phyloP scores from a whole-genome alignment of 2,113 vertebrate species.

The Eulemur rufifrons region DNA sequence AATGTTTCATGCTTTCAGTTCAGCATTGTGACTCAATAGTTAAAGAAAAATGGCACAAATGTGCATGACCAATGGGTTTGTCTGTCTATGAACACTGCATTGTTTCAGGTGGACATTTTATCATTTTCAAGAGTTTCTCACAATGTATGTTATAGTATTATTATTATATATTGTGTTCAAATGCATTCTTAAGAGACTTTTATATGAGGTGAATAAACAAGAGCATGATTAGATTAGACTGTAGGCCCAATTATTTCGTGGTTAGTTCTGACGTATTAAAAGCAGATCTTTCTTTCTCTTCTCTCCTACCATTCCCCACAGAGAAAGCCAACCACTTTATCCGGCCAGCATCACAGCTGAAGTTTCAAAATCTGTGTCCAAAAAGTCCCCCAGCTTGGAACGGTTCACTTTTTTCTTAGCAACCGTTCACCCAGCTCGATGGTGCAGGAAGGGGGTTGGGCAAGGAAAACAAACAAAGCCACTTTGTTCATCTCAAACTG shows the following conservation, averaged over 20 bases:
- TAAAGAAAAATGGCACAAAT: conserved; percentile 90
- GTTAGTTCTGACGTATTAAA: conserved; percentile 10
- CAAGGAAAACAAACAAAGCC: not conserved
- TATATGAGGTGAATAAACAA: conserved; percentile 99
- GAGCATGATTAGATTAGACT: conserved; percentile 91
- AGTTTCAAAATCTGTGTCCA: conserved; percentile 47
- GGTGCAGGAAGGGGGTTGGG: not conserved
- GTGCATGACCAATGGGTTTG: conserved; percentile 95
- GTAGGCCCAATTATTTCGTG: conserved; percentile 37
- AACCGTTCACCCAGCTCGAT: not conserved
- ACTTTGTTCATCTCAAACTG: not conserved
- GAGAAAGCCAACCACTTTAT: conserved; percentile 8
- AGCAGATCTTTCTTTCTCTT: not conserved
- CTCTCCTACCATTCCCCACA: not conserved
- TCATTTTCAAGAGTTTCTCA: conserved; percentile 94
- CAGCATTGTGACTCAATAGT: conserved; percentile 90
- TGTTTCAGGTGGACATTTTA: conserved; percentile 92
- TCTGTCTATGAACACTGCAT: conserved; percentile 91
- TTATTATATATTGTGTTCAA: conserved; percentile 99
- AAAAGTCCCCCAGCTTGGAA: not conserved
- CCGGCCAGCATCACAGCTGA: not conserved
- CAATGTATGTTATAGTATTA: conserved; percentile 98
- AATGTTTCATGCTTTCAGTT: conserved; percentile 92
- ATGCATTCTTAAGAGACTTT: conserved; percentile 98
- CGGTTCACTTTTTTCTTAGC: not conserved